Conservation (phyloP, 1,140 invertebrate genomes). For the Catajapyx aquilonaris region DNA sequence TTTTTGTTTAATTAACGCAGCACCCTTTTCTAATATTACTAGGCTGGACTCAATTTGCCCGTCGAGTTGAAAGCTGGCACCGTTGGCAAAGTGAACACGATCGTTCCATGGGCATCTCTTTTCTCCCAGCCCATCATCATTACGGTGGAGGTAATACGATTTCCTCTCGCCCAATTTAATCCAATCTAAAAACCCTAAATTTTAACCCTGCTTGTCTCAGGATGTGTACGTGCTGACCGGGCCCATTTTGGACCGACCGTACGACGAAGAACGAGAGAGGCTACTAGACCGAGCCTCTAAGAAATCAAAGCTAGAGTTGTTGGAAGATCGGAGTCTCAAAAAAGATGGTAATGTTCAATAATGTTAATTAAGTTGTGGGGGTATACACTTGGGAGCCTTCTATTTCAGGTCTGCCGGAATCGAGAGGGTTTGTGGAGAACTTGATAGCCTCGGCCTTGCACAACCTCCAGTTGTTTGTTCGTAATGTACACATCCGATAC, state of each 20-base stretch:
- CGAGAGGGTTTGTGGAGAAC: conserved; percentile 38
- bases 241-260: conserved; percentile 40
- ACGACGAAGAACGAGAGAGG: conserved; percentile 51
- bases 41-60: conserved; percentile 58
- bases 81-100: conserved; percentile 47
- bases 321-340: conserved; percentile 22
- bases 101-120: conserved; percentile 55
- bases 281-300: conserved; percentile 47
- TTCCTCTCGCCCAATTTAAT: no score
- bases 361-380: no score
- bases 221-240: conserved; percentile 53
- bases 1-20: no score
- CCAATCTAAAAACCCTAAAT: no score
- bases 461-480: conserved; percentile 56
- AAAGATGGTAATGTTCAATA: conserved; percentile 12
- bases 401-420: conserved; percentile 17
- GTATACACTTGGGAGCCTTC: conserved; percentile 14
- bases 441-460: conserved; percentile 50
- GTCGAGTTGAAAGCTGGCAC: conserved; percentile 60
- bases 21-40: conserved; percentile 19
- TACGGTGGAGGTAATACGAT: conserved; percentile 41
- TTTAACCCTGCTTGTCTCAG: conserved; percentile 12
- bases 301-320: conserved; percentile 31
- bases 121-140: conserved; percentile 43
- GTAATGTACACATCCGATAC: conserved; percentile 62